phyloP scores from a whole-genome alignment of 2,113 vertebrate genomes.

The Macaca mulatta region DNA sequence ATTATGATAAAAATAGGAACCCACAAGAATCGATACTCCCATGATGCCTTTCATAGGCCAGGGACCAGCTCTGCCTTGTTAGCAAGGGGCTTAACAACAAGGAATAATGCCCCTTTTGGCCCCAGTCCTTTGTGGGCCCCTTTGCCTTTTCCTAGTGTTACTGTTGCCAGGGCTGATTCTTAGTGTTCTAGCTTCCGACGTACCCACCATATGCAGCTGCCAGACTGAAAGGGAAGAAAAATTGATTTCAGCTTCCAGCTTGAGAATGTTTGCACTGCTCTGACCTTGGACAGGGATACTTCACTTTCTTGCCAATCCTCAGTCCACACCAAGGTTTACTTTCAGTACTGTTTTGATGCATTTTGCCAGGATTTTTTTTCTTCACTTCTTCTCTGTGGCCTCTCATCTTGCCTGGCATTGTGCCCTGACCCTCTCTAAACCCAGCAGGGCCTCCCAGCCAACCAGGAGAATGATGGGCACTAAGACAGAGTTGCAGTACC shows the following conservation, averaged over 20 bases:
- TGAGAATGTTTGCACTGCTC: conserved; percentile 47
- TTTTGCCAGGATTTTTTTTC: conserved; percentile 48
- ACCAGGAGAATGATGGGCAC: conserved; percentile 30
- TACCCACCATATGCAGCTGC: conserved; percentile 41
- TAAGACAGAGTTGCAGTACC: neutral
- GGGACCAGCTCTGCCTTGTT: neutral
- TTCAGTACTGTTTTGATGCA: conserved; percentile 55
- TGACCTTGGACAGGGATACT: conserved; percentile 66
- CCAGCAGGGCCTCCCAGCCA: conserved; percentile 50
- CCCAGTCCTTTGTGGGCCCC: neutral
- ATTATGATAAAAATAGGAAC: neutral
- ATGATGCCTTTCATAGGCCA: neutral
- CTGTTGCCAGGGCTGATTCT: neutral
- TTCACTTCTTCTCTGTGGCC: conserved; percentile 55
- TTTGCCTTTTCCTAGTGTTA: neutral
- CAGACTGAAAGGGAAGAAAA: conserved; percentile 68
- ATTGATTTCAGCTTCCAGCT: conserved; percentile 73
- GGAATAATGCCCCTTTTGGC: neutral
- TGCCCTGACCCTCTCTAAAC: conserved; percentile 65
- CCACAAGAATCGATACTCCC: neutral
- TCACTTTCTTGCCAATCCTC: conserved; percentile 57
- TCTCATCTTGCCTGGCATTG: conserved; percentile 66
- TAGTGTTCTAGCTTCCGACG: neutral
- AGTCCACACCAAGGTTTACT: conserved; percentile 8
- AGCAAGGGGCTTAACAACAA: neutral